phyloP scores from a whole-genome alignment of 2,113 vertebrate genomes.

The Arenaria interpres region DNA sequence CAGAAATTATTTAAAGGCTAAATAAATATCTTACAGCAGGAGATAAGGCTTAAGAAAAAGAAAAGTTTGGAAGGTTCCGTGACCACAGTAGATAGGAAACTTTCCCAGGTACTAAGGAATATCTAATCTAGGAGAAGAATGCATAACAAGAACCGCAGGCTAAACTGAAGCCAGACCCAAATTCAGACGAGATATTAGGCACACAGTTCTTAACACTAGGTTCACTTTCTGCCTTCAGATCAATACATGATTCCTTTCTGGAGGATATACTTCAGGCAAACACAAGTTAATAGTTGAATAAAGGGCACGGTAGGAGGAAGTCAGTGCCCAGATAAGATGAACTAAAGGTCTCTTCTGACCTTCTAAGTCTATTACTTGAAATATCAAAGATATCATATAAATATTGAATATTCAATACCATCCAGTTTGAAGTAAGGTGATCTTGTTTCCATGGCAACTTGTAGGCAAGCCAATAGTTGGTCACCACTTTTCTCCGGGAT shows the following conservation, averaged over 20 bases:
- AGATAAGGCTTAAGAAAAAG: background rate
- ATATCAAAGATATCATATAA: background rate
- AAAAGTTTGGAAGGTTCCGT: background rate
- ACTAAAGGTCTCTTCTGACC: background rate
- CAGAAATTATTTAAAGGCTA: background rate
- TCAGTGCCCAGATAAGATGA: background rate
- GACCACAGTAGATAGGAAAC: background rate
- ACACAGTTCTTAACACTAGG: background rate
- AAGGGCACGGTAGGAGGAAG: background rate
- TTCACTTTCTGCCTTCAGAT: background rate
- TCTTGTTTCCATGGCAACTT: slow-evolving; percentile 25
- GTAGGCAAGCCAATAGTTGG: background rate
- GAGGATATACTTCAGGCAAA: background rate
- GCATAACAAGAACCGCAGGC: background rate
- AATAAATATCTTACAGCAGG: background rate
- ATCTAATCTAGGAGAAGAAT: background rate
- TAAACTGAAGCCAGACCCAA: background rate
- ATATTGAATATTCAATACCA: background rate
- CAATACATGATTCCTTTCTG: background rate
- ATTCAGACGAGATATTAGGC: background rate
- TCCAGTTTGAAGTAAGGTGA: background rate
- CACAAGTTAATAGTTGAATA: background rate
- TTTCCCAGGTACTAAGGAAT: background rate
- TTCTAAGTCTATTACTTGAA: background rate
- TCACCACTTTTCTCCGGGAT: background rate